These are phyloP conservation scores for Metopia argyrocephala DNA, from an alignment of 2,888 invertebrate species.

Conservation along the genomic window DNA sequence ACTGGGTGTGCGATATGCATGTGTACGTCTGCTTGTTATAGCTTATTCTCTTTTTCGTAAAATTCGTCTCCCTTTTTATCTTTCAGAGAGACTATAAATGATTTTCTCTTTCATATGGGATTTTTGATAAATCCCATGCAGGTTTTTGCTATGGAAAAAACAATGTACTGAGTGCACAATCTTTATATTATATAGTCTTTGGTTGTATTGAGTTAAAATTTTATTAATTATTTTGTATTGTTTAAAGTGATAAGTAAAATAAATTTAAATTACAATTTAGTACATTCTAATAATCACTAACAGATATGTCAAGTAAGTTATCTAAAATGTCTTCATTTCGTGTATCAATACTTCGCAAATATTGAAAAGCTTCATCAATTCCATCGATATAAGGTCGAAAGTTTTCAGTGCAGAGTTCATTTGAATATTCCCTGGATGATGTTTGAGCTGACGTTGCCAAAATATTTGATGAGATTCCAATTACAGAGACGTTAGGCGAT, in stretches of 20 bases:
- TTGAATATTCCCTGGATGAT: constrained; percentile 62
- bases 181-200: too few relatives aligned
- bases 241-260: background rate
- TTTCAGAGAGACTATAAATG: too few relatives aligned
- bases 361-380: constrained; percentile 74
- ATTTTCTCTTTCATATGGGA: too few relatives aligned
- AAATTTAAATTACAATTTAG: background rate
- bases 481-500: constrained; percentile 30
- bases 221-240: too few relatives aligned
- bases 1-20: too few relatives aligned
- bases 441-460: background rate
- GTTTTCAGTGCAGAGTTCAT: constrained; percentile 56
- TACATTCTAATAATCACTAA: constrained; percentile 70
- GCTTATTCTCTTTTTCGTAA: too few relatives aligned
- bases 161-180: too few relatives aligned
- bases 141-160: too few relatives aligned
- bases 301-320: constrained; percentile 74
- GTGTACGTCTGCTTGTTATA: too few relatives aligned
- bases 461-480: constrained; percentile 41
- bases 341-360: constrained; percentile 71
- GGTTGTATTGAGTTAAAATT: too few relatives aligned
- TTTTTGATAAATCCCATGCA: too few relatives aligned
- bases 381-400: constrained; percentile 73
- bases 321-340: constrained; percentile 74
- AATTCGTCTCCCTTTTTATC: too few relatives aligned